These are phyloP conservation scores for Nibea albiflora DNA, from an alignment of 2,113 vertebrate species.

Conservation along the genomic window DNA sequence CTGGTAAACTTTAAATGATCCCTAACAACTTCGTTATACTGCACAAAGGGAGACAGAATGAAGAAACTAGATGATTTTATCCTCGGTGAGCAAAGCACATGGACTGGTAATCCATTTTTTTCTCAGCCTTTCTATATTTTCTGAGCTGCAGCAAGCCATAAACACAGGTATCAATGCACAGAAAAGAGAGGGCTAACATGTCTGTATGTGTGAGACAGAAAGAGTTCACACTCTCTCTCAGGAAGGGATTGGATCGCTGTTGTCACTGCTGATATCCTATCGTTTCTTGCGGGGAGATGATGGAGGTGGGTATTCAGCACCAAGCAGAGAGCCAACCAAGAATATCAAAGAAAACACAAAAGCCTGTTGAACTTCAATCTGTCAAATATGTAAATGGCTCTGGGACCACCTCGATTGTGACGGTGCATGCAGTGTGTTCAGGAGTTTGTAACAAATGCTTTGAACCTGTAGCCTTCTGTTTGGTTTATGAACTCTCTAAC, in stretches of 20 bases:
- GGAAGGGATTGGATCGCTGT: constrained; percentile 42
- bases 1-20: constrained; percentile 31
- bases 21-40: constrained; percentile 3
- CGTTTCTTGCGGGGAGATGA: constrained; percentile 58
- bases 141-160: constrained; percentile 5
- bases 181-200: neutral
- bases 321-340: constrained; percentile 38
- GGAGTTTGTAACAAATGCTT: constrained; percentile 11
- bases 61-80: neutral
- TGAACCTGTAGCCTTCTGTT: constrained; percentile 13
- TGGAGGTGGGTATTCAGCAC: constrained; percentile 37
- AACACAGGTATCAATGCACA: neutral
- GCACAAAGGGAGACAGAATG: neutral
- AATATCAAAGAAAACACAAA: constrained; percentile 49
- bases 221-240: constrained; percentile 35
- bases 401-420: constrained; percentile 7
- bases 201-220: constrained; percentile 19
- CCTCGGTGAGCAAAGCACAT: neutral
- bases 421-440: constrained; percentile 21
- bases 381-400: constrained; percentile 36
- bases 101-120: neutral
- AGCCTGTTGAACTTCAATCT: constrained; percentile 31
- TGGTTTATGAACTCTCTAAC: constrained; percentile 7
- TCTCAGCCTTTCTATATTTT: neutral
- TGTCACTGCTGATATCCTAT: constrained; percentile 32